Conservation (phyloP, 2,888 invertebrate genomes). For the Apamea monoglypha region DNA sequence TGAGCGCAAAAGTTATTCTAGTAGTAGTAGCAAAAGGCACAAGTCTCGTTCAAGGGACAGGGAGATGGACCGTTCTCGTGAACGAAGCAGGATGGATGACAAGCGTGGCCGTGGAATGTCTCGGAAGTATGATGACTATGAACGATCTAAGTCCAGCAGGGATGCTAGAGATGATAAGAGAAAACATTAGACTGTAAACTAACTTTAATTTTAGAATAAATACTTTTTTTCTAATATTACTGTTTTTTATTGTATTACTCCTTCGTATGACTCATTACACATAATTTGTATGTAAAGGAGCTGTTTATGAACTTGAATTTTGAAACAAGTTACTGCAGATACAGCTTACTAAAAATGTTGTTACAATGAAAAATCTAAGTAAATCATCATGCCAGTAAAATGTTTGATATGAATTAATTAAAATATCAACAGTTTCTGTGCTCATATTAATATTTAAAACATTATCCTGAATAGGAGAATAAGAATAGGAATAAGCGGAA, state of each 20-base stretch:
- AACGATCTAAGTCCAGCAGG: slow-evolving; percentile 84
- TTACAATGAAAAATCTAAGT: not conserved
- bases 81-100: slow-evolving; percentile 81
- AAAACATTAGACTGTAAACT: slow-evolving; percentile 76
- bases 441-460: not conserved
- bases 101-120: slow-evolving; percentile 80
- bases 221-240: not conserved
- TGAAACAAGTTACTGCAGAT: not conserved
- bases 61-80: slow-evolving; percentile 83
- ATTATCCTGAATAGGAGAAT: too few relatives aligned
- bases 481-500: too few relatives aligned
- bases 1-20: slow-evolving; percentile 85
- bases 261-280: not conserved
- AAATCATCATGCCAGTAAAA: not conserved
- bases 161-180: slow-evolving; percentile 85
- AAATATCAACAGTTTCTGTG: not conserved
- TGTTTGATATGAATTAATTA: too few relatives aligned
- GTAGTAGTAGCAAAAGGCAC: slow-evolving; percentile 81
- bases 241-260: slow-evolving; percentile 7
- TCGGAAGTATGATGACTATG: slow-evolving; percentile 88
- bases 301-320: not conserved
- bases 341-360: not conserved
- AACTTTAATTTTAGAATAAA: slow-evolving; percentile 45
- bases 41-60: slow-evolving; percentile 87
- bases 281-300: not conserved